These are phyloP conservation scores for Oryctolagus cuniculus DNA, from an alignment of 2,113 vertebrate genomes.

Conservation along the genomic window mOryCun1.1 NC_091433.1:150536001-150536500, in stretches of 20 bases:
- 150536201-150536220: constrained; percentile 49
- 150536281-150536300: background rate
- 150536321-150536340: constrained; percentile 29
- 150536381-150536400: constrained; percentile 1
- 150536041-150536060: background rate
- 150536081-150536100: background rate
- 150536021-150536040: background rate
- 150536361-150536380: constrained; percentile 45
- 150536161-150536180: constrained; percentile 50
- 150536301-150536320: constrained; percentile 41
- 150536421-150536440: background rate
- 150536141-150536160: background rate
- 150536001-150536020: background rate
- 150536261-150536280: constrained; percentile 41
- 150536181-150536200: constrained; percentile 45
- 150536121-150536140: constrained; percentile 42
- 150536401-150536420: background rate
- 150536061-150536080: background rate
- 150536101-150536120: constrained; percentile 53
- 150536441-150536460: background rate
- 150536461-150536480: background rate
- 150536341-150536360: constrained; percentile 41
- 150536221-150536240: background rate
- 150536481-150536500: background rate
- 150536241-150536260: constrained; percentile 4